A percentile compares a stretch with the other conserved stretches of the same genome.
phyloP scores from a whole-genome alignment of 2,888 invertebrate species.

The Hermaeophaga mercurialis region DNA sequence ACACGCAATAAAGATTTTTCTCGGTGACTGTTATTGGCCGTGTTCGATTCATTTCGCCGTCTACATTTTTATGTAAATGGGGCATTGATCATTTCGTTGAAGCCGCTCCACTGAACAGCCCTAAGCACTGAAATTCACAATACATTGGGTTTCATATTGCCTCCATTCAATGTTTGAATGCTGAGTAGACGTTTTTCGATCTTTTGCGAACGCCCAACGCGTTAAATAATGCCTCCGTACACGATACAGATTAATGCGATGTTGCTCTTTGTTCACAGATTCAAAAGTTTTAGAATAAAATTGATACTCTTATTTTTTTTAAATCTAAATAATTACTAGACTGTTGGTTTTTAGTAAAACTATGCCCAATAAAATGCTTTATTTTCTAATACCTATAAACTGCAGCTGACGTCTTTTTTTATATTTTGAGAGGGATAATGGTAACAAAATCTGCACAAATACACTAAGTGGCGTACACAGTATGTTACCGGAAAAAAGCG shows the following conservation, averaged over 20 bases:
- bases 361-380: no score
- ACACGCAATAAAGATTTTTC: slow-evolving; percentile 31
- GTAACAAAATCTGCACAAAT: no score
- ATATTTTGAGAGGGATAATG: no score
- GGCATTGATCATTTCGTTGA: slow-evolving; percentile 46
- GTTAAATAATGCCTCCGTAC: neutral
- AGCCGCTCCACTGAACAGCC: slow-evolving; percentile 43
- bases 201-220: neutral
- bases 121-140: slow-evolving; percentile 47
- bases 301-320: no score
- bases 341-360: no score
- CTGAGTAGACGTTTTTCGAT: slow-evolving; percentile 27
- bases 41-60: slow-evolving; percentile 44
- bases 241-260: slow-evolving; percentile 1
- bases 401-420: no score
- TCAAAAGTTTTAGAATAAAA: no score
- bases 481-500: no score
- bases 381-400: no score
- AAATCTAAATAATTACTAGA: no score
- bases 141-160: slow-evolving; percentile 45
- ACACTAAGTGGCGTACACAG: no score
- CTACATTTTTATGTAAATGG: slow-evolving; percentile 49
- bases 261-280: neutral
- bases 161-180: slow-evolving; percentile 38
- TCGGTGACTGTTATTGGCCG: slow-evolving; percentile 42